phyloP scores from a whole-genome alignment of 2,113 vertebrate species.

The Ammodytes dubius region DNA sequence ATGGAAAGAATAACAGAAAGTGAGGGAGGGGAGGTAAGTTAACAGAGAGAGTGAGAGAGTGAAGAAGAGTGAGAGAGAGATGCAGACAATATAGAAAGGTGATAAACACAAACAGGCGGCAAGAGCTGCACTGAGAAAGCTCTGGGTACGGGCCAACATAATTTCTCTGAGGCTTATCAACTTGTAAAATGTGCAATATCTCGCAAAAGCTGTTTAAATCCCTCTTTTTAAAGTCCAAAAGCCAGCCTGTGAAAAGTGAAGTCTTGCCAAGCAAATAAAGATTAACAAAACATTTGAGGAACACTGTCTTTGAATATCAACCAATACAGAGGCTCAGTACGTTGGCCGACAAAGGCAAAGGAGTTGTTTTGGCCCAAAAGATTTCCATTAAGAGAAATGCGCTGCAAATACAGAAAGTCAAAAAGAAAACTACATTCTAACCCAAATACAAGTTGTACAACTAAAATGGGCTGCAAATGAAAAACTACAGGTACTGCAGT shows the following conservation, averaged over 20 bases:
- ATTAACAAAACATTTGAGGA: background rate
- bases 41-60: background rate
- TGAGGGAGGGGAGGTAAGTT: background rate
- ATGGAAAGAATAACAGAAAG: background rate
- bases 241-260: background rate
- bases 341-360: no score
- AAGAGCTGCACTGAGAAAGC: background rate
- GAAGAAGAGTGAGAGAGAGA: background rate
- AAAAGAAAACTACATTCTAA: no score
- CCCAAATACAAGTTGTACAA: no score
- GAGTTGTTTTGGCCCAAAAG: no score
- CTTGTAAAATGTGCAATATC: background rate
- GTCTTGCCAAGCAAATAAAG: slow-evolving; percentile 4
- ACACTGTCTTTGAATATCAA: background rate
- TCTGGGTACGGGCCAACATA: background rate
- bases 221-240: background rate
- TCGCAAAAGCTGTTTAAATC: slow-evolving; percentile 2
- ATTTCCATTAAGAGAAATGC: no score
- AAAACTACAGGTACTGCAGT: no score
- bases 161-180: slow-evolving; percentile 6
- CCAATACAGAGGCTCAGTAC: background rate
- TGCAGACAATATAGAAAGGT: background rate
- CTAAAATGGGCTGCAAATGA: no score
- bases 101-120: background rate
- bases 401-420: no score